Evolutionary conservation across 2,888 invertebrate species (phyloP), one percentile per base, ranked within the genome.

Genomic region (Rhyacophila evoluta): DNA sequence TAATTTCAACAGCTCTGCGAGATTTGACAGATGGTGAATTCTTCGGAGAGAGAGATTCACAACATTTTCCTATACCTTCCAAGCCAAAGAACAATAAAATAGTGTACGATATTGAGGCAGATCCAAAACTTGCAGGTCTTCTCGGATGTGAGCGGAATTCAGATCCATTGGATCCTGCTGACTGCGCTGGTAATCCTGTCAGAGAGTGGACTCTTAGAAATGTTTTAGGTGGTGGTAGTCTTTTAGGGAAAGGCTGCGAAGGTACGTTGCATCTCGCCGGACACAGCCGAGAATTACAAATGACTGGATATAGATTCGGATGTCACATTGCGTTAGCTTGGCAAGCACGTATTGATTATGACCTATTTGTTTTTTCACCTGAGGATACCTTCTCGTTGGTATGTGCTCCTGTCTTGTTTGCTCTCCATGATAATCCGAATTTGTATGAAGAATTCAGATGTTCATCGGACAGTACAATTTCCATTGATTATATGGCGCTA

Each of bases 1-100:
- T 95, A 83, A 95, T 97, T 89, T 95, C 95, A 75, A 93, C 93
- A 75, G 95, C 95, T 1, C 91, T 96, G 74, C 89, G 94, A 81
- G 95, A 97, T 86, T 89, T 96, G 81, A 93, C 95, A 71, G 95
- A 95, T 86, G 94, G 95, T 2, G 96, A 96, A 86, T 97, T 95
- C 84, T 91, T 94, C 29, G 94, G 94, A 0, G 91, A 93, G 8
- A 87, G 94, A 81, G 95, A 96, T 84, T 87, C 89, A 79, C 94
- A 95, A 85, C 95, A 95, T 83, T 92, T 93, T 86, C 93, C 95
- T 0, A 84, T 94, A 69, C 94, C 95, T 0, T 91, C 93, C 0
- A 88, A 89, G 85, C 93, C 93, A n/a, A 36, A 19, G 5, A 38
- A 67, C 0, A 72, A 37, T 2, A 27, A 75, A n/a, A 39, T 74